Evolutionary conservation across 2,888 invertebrate genomes (phyloP), one percentile per base, ranked within the genome.

Genomic region (Linyphia triangularis): DNA sequence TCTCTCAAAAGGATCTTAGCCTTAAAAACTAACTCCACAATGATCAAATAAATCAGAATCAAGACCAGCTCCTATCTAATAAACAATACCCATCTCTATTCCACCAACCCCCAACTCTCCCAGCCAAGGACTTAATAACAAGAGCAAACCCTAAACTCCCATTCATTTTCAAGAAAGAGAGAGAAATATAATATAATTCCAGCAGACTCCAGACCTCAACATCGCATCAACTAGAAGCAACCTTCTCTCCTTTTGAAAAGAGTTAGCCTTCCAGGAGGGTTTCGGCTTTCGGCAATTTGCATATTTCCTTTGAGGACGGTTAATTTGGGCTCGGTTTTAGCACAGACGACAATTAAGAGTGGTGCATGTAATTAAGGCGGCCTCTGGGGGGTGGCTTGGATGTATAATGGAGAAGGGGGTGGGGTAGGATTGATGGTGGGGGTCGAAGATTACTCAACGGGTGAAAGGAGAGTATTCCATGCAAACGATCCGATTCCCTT

Each of bases 291-390:
- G 81, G 86, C 86, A 73, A 88, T 88, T 88, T 79, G 86, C 86
- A 88, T 88, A 79, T 81, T 79, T 88, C 86, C 86, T 79, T 72
- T 88, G 85, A 85, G 85, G 85, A 63, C 59, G 86, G 86, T 88
- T 88, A 81, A 88, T 88, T 82, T 79, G 78, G 78, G 77, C 75
- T 70, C 75, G 85, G 77, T 70, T 77, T 83, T 83, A 85, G 77
- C 75, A 69, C 67, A 61, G 78, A 72, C 78, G 85, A 79, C 78
- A 85, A 85, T 85, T 85, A 85, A 85, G 84, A 28, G 84, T 67
- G 84, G 84, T 75, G 75, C 84, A 77, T 85, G 84, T 85, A 85
- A 85, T 85, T 85, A 85, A 85, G 75, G 75, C 73, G 33, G 73
- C 72, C 82, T 72, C 82, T 16, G 24, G 51, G 51, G n/a, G 51